These are phyloP conservation scores for Lepidurus arcticus DNA, from an alignment of 1,140 invertebrate genomes.

Conservation along the genomic window DNA sequence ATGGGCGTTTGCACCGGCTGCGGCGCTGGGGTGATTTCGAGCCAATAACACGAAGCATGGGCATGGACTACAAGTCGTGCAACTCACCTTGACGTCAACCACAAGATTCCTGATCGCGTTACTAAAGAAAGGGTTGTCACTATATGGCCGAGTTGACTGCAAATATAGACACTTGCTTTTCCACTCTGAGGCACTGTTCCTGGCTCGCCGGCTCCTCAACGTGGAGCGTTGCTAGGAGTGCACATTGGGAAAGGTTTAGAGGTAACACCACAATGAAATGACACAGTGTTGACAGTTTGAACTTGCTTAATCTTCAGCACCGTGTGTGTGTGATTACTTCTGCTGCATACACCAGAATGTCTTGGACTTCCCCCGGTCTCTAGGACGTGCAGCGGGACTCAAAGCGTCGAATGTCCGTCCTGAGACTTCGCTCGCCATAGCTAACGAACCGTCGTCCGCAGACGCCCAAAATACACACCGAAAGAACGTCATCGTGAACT, in stretches of 20 bases:
- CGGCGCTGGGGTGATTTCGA: background rate
- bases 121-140: background rate
- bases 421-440: background rate
- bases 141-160: background rate
- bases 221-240: no score
- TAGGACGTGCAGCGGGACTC: background rate
- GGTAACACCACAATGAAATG: background rate
- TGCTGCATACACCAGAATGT: background rate
- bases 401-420: background rate
- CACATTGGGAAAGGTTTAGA: no score
- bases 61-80: background rate
- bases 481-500: conserved; percentile 21
- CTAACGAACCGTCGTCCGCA: conserved; percentile 13
- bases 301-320: background rate
- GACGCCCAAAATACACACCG: conserved; percentile 20
- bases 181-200: background rate
- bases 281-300: background rate
- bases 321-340: background rate
- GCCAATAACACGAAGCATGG: background rate
- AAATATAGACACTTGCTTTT: background rate
- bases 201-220: no score
- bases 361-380: background rate
- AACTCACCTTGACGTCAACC: conserved; percentile 6
- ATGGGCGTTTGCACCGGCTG: background rate
- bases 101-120: background rate